Base-by-base conservation (phyloP, 2,113 vertebrate genomes). In the Eudyptes chrysolophus region DNA sequence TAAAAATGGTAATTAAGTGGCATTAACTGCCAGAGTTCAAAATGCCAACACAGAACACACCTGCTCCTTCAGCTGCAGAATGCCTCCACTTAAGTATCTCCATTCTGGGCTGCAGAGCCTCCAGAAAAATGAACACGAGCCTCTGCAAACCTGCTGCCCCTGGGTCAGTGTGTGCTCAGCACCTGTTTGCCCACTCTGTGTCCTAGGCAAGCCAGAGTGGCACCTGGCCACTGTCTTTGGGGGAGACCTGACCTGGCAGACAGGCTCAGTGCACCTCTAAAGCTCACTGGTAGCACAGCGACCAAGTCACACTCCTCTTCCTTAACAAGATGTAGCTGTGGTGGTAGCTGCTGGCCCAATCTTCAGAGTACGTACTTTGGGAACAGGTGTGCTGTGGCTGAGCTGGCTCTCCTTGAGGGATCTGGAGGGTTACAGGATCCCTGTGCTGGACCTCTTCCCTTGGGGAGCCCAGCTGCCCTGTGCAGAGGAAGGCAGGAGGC, bases 71-170 rank as follows among this genome's bases (percentile, higher is more conserved):
- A 65, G 17, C 54, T 30, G 12, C 29, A 72, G 54, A 57, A 52
- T 0, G 0, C 10, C 6, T 64, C 13, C 9, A 11, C 11, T 20
- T 51, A 4, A 52, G 2, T 4, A 2, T n/a, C 29, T 72, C 40
- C 5, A 4, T 52, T 85, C 11, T 19, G 27, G 54, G 7, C 22
- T 32, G 13, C 22, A 85, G 36, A 57, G 2, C 6, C 46, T 61
- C 44, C 64, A 80, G 54, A 48, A 64, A 57, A 76, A 89, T 3
- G 3, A 60, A 15, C 7, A 22, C 6, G 25, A 38, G 5, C 26
- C 16, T 87, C 54, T 40, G 15, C 34, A 40, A 69, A n/a, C 1
- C 5, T 13, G 1, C 3, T 77, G 15, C 15, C 18, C 11, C 14
- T 8, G 7, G 16, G 18, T 10, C 13, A 42, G 6, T 36, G 13